A percentile compares a stretch with the other conserved stretches of the same genome.
phyloP scores from a whole-genome alignment of 2,113 vertebrate species.

The Platichthys stellatus region DNA sequence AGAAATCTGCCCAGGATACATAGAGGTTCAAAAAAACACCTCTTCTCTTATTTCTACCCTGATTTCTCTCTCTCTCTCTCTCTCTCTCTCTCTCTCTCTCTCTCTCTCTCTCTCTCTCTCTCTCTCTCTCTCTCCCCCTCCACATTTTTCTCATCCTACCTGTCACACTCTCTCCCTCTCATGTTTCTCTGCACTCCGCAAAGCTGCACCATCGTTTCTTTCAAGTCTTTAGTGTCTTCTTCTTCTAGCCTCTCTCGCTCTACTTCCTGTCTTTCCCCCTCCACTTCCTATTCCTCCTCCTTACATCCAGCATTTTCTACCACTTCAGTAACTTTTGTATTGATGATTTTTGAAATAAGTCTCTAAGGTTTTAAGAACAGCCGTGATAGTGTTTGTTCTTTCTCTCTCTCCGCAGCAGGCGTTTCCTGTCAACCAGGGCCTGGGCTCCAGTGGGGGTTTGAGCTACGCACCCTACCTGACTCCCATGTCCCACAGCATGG shows the following conservation, averaged over 20 bases:
- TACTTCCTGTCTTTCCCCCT: slow-evolving; percentile 19
- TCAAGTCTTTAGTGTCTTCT: slow-evolving; percentile 11
- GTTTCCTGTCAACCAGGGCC: slow-evolving; percentile 93
- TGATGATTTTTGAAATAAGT: too few species aligned
- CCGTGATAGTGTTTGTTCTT: neutral
- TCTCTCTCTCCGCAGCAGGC: slow-evolving; percentile 85
- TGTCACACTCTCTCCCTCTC: neutral
- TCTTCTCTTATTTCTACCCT: slow-evolving; percentile 33
- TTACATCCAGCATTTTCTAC: slow-evolving; percentile 9
- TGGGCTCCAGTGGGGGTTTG: slow-evolving; percentile 91
- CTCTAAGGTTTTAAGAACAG: neutral
- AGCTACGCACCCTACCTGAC: slow-evolving; percentile 97
- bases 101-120: neutral
- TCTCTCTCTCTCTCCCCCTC: neutral
- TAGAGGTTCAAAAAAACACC: slow-evolving; percentile 28
- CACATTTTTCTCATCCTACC: slow-evolving; percentile 13
- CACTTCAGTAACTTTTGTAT: too few species aligned
- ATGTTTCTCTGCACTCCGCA: slow-evolving; percentile 13
- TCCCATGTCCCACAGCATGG: slow-evolving; percentile 94
- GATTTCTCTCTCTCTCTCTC: neutral
- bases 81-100: slow-evolving; percentile 1
- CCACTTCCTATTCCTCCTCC: neutral
- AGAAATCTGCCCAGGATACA: slow-evolving; percentile 27
- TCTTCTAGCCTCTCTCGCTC: neutral
- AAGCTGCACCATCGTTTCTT: slow-evolving; percentile 28